A percentile compares a stretch with the other conserved stretches of the same genome.
phyloP scores from a whole-genome alignment of 2,797 vertebrate genomes.

The Stomatorhinus walkeri region DNA sequence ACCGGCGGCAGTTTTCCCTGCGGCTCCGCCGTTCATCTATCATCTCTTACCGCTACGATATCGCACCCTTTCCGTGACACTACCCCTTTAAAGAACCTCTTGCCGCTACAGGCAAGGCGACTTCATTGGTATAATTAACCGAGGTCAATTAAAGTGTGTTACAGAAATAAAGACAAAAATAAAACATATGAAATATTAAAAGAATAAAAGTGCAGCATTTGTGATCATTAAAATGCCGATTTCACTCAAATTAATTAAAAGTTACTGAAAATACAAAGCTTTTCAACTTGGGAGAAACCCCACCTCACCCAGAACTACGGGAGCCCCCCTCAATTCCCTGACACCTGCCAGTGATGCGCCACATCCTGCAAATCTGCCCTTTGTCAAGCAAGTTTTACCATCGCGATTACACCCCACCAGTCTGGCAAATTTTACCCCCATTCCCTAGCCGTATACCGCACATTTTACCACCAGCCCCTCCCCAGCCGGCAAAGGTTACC shows the following conservation, averaged over 20 bases:
- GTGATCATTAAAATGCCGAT: background rate
- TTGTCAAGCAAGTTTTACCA: background rate
- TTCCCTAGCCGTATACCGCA: background rate
- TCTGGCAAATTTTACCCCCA: background rate
- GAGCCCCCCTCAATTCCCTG: background rate
- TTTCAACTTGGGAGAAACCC: background rate
- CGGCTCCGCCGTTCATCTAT: background rate
- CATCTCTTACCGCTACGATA: background rate
- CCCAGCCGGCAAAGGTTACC: background rate
- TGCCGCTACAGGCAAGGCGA: background rate
- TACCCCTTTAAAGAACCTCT: background rate
- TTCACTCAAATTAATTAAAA: background rate
- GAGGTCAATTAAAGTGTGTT: background rate
- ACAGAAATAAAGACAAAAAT: background rate
- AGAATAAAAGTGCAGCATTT: background rate
- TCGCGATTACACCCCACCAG: background rate
- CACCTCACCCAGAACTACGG: background rate
- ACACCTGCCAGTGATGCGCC: background rate
- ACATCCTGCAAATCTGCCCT: background rate
- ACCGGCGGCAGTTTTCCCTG: background rate
- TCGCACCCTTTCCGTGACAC: background rate
- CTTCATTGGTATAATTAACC: background rate
- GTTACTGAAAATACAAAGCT: background rate
- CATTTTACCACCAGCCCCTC: background rate
- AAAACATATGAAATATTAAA: background rate